Evolutionary conservation across 1,140 invertebrate genomes (phyloP).

Genomic region (Teleopsis dalmanni): DNA sequence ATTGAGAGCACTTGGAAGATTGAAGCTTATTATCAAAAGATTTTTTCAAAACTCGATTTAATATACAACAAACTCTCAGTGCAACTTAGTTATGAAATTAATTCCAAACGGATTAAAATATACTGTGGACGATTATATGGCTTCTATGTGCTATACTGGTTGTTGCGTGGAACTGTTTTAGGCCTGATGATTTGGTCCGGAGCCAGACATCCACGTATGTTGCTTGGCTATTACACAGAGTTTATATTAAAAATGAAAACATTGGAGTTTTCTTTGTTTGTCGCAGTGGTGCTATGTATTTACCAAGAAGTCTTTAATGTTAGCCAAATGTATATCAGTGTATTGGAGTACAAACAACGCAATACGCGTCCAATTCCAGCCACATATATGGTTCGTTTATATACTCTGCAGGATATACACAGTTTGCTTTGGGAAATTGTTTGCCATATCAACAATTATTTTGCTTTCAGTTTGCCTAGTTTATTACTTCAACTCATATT

Average conservation of each 20-base stretch:
- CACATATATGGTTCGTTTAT: not conserved
- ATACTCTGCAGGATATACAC: constrained; percentile 1
- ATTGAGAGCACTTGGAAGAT: not conserved
- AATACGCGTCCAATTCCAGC: not conserved
- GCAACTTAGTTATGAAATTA: not conserved
- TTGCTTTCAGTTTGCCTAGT: constrained; percentile 1
- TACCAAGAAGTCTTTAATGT: not conserved
- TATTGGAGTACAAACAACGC: not conserved
- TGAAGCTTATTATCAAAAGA: not conserved
- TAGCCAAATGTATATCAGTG: not conserved
- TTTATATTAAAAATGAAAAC: constrained; percentile 1
- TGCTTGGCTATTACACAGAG: not conserved
- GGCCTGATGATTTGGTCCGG: not conserved
- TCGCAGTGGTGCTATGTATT: not conserved
- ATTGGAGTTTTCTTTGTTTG: not conserved
- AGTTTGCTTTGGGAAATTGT: constrained; percentile 6
- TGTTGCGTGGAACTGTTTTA: not conserved
- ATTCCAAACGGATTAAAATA: not conserved
- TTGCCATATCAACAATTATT: not conserved
- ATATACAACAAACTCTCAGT: not conserved
- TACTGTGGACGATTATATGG: not conserved
- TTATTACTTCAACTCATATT: not conserved
- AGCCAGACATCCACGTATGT: not conserved
- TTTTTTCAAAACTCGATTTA: constrained; percentile 1
- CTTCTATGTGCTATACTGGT: not conserved